These are phyloP conservation scores for Carduelis carduelis DNA, from an alignment of 2,797 vertebrate genomes.

Conservation along the genomic window DNA sequence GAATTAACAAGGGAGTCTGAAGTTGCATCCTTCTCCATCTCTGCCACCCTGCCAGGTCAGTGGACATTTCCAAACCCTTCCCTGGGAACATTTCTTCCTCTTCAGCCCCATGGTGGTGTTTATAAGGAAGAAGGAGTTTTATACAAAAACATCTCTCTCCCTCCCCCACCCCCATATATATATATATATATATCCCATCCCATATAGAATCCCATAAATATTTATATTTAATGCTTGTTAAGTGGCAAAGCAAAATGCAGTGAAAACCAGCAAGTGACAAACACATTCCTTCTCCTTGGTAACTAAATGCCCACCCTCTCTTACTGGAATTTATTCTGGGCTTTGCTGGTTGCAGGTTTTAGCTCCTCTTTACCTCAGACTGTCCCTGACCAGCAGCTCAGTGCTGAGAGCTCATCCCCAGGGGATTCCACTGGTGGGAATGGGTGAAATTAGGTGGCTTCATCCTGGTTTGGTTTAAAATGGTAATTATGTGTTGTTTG, in stretches of 20 bases:
- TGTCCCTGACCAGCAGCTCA: neutral
- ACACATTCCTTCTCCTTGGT: neutral
- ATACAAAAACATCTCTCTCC: neutral
- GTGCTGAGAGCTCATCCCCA: neutral
- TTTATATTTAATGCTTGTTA: neutral
- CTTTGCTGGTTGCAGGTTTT: neutral
- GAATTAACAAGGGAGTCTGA: neutral
- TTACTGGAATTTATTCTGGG: neutral
- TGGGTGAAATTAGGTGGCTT: neutral
- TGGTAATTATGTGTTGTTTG: neutral
- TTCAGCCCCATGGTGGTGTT: neutral
- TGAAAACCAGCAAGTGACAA: neutral
- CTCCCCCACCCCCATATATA: accelerated
- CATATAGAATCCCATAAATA: neutral
- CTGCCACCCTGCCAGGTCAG: neutral
- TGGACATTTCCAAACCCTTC: neutral
- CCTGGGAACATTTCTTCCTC: neutral
- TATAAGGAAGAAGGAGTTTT: neutral
- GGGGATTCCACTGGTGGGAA: neutral
- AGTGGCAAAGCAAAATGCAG: neutral
- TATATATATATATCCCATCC: too few species aligned
- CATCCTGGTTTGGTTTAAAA: neutral
- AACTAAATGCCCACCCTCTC: neutral
- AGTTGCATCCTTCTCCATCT: neutral
- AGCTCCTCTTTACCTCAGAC: neutral